Base-by-base conservation (phyloP, 2,113 vertebrate genomes). In the Plotosus lineatus region DNA sequence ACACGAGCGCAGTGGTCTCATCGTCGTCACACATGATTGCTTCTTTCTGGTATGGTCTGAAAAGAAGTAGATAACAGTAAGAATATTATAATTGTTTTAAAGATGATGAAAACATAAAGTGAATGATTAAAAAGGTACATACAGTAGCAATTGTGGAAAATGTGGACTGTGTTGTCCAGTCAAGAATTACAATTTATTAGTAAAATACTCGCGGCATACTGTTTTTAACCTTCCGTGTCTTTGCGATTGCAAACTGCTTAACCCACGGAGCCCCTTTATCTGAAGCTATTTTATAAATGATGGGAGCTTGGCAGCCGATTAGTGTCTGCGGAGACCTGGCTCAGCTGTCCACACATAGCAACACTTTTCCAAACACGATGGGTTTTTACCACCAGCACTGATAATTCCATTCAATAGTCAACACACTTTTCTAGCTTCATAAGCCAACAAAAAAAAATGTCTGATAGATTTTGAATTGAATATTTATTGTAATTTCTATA, bases 1-100 rank as follows among this genome's bases (percentile, higher is more conserved):
- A 98, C 87, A 99, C 98, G 0, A 99, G 93, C 17, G 98, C 97
- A 0, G 98, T 98, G 88, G 96, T 98, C 89, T 99, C 98, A 38
- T 95, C 94, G 83, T 99, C 98, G 91, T 99, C 98, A 68, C 98
- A 99, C 98, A 99, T 99, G 90, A 85, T 88, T 93, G 79, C 89
- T 80, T 23, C 87, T 60, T 85, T 87, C 85, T 77, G 60, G 83
- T 86, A 56, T 90, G 87, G 86, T 87, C 89, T 93, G 88, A 33
- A 2, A 17, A 5, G 21, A 78, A n/a, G 33, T 80, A 81, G 82
- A 86, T 17, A 42, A 1, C 38, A 36, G 9, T 86, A 65, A 15
- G 33, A 44, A 66, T 38, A 46, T 19, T 36, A 8, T 51, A 60
- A n/a, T n/a, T n/a, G n/a, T n/a, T n/a, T n/a, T n/a, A 44, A 23